A percentile compares a stretch with the other conserved stretches of the same genome.
Conservation (phyloP, 2,888 invertebrate species). For the Heliconius erato region DNA sequence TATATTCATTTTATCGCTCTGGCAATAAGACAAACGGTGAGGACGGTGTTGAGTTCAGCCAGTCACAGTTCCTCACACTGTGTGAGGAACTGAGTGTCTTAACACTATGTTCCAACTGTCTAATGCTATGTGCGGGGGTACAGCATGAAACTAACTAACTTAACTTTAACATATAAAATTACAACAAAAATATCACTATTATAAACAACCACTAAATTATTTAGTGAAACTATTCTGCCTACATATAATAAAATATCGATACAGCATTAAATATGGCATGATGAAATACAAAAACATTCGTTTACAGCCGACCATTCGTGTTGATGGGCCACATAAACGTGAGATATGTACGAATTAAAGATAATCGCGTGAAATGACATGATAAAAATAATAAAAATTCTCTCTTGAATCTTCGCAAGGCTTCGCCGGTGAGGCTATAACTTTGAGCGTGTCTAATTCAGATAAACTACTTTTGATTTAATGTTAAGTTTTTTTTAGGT, state of each 20-base stretch:
- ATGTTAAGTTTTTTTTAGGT: background rate
- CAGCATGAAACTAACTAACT: background rate
- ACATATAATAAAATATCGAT: slow-evolving; percentile 28
- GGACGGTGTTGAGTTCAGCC: background rate
- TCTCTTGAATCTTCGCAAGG: slow-evolving; percentile 76
- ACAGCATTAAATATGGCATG: slow-evolving; percentile 34
- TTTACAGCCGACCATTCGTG: slow-evolving; percentile 31
- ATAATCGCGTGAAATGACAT: slow-evolving; percentile 83
- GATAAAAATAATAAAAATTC: slow-evolving; percentile 73
- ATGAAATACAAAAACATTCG: slow-evolving; percentile 31
- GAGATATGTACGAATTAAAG: slow-evolving; percentile 74
- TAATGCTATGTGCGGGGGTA: background rate
- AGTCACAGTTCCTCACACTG: background rate
- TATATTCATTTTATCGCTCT: background rate
- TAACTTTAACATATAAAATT: background rate
- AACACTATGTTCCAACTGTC: background rate
- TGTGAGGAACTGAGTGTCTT: background rate
- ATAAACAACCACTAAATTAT: background rate
- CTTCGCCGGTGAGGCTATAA: slow-evolving; percentile 75
- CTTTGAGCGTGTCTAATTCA: slow-evolving; percentile 76
- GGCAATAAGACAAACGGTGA: too few relatives aligned
- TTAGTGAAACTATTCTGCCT: slow-evolving; percentile 23
- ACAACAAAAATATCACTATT: background rate
- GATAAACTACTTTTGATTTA: slow-evolving; percentile 64
- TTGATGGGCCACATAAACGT: slow-evolving; percentile 42